Conservation (phyloP, 2,113 vertebrate species). For the Cygnus buccinator region DNA sequence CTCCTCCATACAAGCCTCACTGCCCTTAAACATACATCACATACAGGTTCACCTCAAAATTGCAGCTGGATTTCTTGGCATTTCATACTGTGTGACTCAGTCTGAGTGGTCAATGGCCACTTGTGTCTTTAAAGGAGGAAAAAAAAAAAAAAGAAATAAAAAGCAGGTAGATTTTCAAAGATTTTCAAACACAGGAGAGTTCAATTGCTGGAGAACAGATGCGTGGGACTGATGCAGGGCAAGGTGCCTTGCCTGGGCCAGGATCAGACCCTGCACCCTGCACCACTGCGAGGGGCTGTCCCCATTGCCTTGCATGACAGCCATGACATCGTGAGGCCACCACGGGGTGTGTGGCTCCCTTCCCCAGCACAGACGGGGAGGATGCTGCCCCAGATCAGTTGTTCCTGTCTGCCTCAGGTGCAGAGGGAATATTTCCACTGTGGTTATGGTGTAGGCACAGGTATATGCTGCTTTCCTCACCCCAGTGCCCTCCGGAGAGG, state of each 20-base stretch:
- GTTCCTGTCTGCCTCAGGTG: neutral
- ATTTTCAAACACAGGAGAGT: neutral
- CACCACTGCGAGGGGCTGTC: no score
- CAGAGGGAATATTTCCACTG: neutral
- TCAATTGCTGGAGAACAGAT: neutral
- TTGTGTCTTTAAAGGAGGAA: neutral
- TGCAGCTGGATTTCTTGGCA: slow-evolving; percentile 24
- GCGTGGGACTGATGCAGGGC: neutral
- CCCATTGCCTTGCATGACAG: no score
- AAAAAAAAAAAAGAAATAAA: neutral
- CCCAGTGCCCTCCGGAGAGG: neutral
- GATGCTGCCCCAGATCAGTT: neutral
- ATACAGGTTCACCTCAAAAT: neutral
- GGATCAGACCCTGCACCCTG: neutral
- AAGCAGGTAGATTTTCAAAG: neutral
- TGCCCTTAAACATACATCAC: slow-evolving; percentile 1
- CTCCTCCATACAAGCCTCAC: neutral
- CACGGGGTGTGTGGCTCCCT: neutral
- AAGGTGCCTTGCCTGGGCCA: neutral
- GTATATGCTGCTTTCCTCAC: neutral
- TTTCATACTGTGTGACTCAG: neutral
- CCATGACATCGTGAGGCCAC: no score
- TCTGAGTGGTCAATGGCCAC: neutral
- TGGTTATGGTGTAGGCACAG: neutral
- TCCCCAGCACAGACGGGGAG: neutral